A percentile compares a stretch with the other conserved stretches of the same genome.
Evolutionary conservation across 2,113 vertebrate species (phyloP).

Genomic region (Holacanthus passer): DNA sequence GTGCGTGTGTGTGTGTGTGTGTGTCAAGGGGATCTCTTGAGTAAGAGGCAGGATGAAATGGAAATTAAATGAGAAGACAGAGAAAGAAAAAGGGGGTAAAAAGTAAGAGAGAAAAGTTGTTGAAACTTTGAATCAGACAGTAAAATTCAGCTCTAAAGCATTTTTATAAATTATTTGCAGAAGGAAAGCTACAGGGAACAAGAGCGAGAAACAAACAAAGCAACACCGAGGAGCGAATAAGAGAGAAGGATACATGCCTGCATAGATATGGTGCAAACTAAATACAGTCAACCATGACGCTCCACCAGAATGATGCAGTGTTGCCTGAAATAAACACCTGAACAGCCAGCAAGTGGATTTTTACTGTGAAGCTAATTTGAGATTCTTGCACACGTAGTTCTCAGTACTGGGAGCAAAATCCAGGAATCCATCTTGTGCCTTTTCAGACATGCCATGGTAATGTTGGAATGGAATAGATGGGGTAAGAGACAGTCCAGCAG

Average conservation of each 20-base stretch:
- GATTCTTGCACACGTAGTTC: too few relatives aligned
- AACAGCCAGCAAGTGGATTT: slow-evolving; percentile 4
- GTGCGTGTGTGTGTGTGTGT: not conserved
- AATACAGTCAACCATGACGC: not conserved
- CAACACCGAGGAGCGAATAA: not conserved
- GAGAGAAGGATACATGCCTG: not conserved
- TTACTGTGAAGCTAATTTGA: not conserved
- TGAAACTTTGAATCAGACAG: slow-evolving; percentile 46
- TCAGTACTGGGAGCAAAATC: too few relatives aligned
- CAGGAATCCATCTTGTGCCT: too few relatives aligned
- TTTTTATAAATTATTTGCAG: slow-evolving; percentile 60
- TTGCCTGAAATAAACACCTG: not conserved
- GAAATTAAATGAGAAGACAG: slow-evolving; percentile 48
- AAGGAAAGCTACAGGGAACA: slow-evolving; percentile 9
- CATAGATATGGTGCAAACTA: slow-evolving; percentile 17
- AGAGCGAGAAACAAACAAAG: slow-evolving; percentile 38
- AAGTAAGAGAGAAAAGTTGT: slow-evolving; percentile 9
- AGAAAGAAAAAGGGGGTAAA: not conserved
- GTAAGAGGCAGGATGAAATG: slow-evolving; percentile 39
- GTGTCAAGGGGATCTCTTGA: slow-evolving; percentile 3
- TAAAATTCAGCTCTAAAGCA: slow-evolving; percentile 45
- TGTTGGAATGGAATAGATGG: too few relatives aligned
- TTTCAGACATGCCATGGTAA: too few relatives aligned
- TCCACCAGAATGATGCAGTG: not conserved
- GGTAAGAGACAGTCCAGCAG: too few relatives aligned